Base-by-base conservation (phyloP, 2,113 vertebrate genomes). In the Maccullochella peelii region DNA sequence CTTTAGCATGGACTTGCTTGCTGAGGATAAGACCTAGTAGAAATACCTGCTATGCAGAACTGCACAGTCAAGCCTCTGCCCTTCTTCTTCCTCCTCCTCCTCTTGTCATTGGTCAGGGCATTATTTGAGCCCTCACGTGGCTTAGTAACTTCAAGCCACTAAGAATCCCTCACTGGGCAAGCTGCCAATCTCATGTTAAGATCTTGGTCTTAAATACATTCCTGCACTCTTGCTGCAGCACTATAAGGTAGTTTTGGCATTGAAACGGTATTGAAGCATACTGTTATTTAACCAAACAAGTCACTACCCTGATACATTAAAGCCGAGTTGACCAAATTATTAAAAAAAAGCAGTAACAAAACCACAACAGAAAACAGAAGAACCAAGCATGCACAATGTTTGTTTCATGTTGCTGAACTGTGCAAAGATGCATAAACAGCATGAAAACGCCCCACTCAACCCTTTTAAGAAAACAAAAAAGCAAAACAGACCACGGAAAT, bases 171-270 rank as follows among this genome's bases (percentile, higher is more conserved):
- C 86, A 49, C 33, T 49, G 77, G 90, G 90, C 85, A 33, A 50
- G 52, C 80, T 65, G 88, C 89, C 86, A 93, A 79, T 58, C 85
- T 82, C 73, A 83, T 49, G 85, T 76, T 93, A 88, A 88, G 91
- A 89, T 90, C 84, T 89, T 27, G 57, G 58, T 83, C 87, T 92
- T 84, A 87, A 85, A 86, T 54, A 90, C 86, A 93, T 92, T 91
- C 87, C 87, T 88, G 84, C 87, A 79, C 87, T 86, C 70, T 83
- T 47, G 77, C 82, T 78, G 82, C 74, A 82, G 73, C 76, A 57
- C 81, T 71, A 23, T 50, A 70, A 49, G 18, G 55, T 77, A 47
- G 6, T 63, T 70, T 79, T 78, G 44, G 80, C 80, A 79, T 6
- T 44, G 57, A 69, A 69, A 38, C 1, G 5, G 36, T 21, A 57